Base-by-base conservation (phyloP, 2,888 invertebrate species). In the Hirudinaria manillensis region DNA sequence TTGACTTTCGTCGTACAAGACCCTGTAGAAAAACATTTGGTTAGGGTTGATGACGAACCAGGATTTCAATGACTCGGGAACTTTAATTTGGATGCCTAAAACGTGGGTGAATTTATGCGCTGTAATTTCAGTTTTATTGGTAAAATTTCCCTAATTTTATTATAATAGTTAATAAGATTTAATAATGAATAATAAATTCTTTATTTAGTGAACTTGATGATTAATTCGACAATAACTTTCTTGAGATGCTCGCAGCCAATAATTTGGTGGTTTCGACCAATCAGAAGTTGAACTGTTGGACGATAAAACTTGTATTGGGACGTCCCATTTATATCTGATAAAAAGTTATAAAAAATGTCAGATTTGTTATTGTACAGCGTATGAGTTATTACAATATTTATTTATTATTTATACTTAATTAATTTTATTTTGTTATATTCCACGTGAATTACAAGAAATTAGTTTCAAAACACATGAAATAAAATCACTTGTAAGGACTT, bases 11-110 rank as follows among this genome's bases (percentile, higher is more conserved):
- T 77, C 77, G 55, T 77, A 77, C n/a, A 27, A 70, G n/a, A 77
- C 77, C 7, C 75, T 29, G 72, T 77, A 77, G 67, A 67, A 77
- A 32, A 77, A 70, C n/a, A n/a, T 65, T 32, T 70, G 70, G 13
- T 75, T 65, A 10, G 75, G 65, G 75, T 77, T 77, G 45, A 77
- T 38, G 19, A 77, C 10, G 36, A 72, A 68, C 77, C 77, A 77
- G 7, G 32, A 70, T n/a, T 61, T 34, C n/a, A 34, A 16, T 2
- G 71, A 24, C 7, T 24, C 55, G 16, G 24, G 24, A 24, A 72
- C 53, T 3, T 19, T 24, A n/a, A 72, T 27, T 53, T 51, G 45
- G 16, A 45, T 45, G 45, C 45, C 45, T 45, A 16, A 45, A 2
- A 45, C 10, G 16, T 45, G 13, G 16, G 13, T 45, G 1, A 16